phyloP scores from a whole-genome alignment of 2,113 vertebrate genomes.

The Acanthisitta chloris region DNA sequence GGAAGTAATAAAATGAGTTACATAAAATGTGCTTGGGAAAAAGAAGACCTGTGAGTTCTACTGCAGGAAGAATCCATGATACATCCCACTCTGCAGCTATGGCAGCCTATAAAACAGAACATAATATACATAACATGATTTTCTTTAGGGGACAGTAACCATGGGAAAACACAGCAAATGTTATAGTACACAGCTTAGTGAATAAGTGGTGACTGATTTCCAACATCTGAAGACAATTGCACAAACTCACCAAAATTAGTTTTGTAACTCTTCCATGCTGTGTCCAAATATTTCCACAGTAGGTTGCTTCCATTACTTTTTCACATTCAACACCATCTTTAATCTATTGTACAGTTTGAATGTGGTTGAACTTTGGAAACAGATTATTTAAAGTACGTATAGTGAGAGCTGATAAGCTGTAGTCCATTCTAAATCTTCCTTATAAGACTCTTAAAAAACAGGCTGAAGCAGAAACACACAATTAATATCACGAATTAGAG shows the following conservation, averaged over 20 bases:
- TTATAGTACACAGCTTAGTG: background rate
- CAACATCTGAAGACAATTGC: background rate
- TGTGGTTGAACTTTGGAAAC: background rate
- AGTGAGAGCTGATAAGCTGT: background rate
- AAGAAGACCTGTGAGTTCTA: background rate
- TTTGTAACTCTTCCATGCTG: background rate
- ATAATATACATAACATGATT: background rate
- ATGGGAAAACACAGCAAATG: background rate
- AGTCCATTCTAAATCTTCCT: background rate
- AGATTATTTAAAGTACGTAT: background rate
- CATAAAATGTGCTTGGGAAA: background rate
- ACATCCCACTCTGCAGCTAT: fast-evolving
- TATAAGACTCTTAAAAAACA: background rate
- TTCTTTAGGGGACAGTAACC: background rate
- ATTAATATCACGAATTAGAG: background rate
- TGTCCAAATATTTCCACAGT: background rate
- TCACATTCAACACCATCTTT: background rate
- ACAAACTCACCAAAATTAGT: background rate
- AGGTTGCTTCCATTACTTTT: background rate
- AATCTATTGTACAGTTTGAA: background rate
- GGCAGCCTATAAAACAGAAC: background rate
- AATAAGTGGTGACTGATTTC: background rate
- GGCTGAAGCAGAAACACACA: background rate
- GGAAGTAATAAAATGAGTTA: background rate
- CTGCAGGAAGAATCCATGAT: background rate